Base-by-base conservation (phyloP, 2,113 vertebrate species). In the Tor tambroides region DNA sequence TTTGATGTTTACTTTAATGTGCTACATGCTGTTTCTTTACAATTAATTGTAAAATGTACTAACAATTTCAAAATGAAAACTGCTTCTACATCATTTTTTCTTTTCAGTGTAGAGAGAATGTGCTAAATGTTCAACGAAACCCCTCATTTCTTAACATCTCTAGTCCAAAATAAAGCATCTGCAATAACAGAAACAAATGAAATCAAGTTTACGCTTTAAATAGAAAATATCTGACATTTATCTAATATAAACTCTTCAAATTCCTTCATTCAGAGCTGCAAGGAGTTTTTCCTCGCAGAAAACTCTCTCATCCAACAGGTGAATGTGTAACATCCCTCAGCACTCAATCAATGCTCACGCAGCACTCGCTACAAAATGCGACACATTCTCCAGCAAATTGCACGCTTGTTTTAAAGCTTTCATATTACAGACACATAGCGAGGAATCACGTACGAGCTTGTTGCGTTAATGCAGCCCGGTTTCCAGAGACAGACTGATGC, bases 301-400 rank as follows among this genome's bases (percentile, higher is more conserved):
- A 54, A 54, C 54, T 49, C 38, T 81, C 23, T 82, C 61, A 82
- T 83, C 81, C 81, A 56, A 83, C 81, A 83, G 67, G 81, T 83
- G 81, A 71, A 26, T 51, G 75, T 77, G 75, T 38, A 41, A 26
- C 12, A 35, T 79, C 51, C 51, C n/a, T 51, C 77, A 80, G 30
- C 72, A 43, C 75, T 74, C 71, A 14, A 74, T 74, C 71, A 74
- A 74, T 74, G 71, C 78, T 63, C 78, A 81, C 65, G 79, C 54
- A 81, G 38, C 79, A 81, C 78, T 2, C 59, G 15, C 30, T 11
- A 56, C 30, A 41, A n/a, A 80, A 80, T 80, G 78, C 78, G 78
- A 80, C 78, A 80, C 56, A 63, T 17, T 81, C 59, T 2, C 6
- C 41, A 30, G 59, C 30, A 54, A 80, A 46, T 26, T 26, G 32